phyloP scores from a whole-genome alignment of 2,113 vertebrate genomes.

The Ceratotherium simum region DNA sequence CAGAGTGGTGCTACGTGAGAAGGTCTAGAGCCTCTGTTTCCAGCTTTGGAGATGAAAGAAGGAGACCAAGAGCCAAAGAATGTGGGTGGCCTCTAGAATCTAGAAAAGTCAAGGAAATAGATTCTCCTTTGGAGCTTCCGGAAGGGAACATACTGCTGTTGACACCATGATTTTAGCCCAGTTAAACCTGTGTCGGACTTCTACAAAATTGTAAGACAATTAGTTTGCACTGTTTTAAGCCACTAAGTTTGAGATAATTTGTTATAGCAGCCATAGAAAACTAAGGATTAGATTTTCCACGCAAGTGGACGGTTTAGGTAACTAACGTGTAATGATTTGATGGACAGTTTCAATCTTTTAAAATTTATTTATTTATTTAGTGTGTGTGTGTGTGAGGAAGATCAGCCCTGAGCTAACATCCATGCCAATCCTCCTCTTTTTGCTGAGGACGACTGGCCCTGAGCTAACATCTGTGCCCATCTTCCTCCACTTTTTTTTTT shows the following conservation, averaged over 20 bases:
- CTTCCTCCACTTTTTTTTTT: no score
- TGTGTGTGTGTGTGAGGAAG: no score
- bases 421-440: no score
- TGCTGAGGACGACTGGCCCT: no score
- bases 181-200: background rate
- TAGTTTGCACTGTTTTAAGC: background rate
- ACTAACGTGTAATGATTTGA: background rate
- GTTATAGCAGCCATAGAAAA: background rate
- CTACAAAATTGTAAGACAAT: background rate
- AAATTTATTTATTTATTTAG: no score
- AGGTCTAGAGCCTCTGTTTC: background rate
- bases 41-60: background rate
- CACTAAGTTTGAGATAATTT: background rate
- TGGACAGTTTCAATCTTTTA: background rate
- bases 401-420: no score
- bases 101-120: background rate
- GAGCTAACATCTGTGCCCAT: no score
- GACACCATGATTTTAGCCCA: background rate
- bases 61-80: background rate
- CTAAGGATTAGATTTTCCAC: background rate
- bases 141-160: background rate
- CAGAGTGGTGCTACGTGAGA: rapidly evolving
- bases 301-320: background rate
- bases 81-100: background rate
- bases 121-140: background rate